A percentile compares a stretch with the other conserved stretches of the same genome.
Conservation (phyloP, 2,113 vertebrate species). For the Podarcis raffonei region DNA sequence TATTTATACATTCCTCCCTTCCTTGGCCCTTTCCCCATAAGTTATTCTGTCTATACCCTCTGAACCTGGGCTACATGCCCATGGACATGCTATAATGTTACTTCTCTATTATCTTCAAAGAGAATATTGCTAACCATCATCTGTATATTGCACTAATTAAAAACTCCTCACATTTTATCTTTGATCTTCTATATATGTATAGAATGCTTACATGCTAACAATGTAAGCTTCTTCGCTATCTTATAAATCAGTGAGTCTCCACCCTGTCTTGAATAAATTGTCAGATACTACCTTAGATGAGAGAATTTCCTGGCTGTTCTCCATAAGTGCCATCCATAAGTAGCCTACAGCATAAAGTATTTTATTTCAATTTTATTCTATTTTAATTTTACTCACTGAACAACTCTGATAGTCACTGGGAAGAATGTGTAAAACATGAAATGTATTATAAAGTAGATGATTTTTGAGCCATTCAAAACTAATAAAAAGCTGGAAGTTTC, state of each 20-base stretch:
- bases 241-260: neutral
- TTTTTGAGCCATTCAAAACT: conserved; percentile 28
- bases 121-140: neutral
- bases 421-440: conserved; percentile 7
- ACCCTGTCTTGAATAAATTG: neutral
- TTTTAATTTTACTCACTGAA: conserved; percentile 10
- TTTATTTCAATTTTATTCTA: conserved; percentile 13
- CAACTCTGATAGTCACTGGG: conserved; percentile 25
- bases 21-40: neutral
- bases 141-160: conserved; percentile 14
- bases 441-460: neutral
- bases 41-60: neutral
- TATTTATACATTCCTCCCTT: neutral
- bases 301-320: conserved; percentile 12
- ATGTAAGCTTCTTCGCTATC: neutral
- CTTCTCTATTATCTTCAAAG: neutral
- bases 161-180: neutral
- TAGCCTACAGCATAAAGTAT: conserved; percentile 14
- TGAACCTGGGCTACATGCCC: neutral
- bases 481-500: neutral
- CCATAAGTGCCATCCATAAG: neutral
- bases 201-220: neutral
- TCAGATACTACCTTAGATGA: neutral
- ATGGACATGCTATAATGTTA: neutral
- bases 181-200: neutral